Evolutionary conservation across 2,797 vertebrate species (phyloP).

Genomic region (Serranus cabrilla): DNA sequence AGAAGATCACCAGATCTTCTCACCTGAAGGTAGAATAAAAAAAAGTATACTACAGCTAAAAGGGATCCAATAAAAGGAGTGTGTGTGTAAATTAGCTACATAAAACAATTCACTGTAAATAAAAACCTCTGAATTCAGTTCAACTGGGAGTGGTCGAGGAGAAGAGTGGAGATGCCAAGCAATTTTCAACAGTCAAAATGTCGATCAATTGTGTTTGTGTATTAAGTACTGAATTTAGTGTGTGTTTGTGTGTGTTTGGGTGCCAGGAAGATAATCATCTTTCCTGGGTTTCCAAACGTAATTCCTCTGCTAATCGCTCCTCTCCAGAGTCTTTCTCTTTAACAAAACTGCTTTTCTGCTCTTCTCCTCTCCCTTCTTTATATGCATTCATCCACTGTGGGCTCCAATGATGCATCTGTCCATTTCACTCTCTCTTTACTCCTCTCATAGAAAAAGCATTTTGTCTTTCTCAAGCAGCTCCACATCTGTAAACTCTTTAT

Average conservation of each 20-base stretch:
- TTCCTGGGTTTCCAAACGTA: slow-evolving; percentile 40
- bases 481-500: slow-evolving; percentile 30
- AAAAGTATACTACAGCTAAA: slow-evolving; percentile 58
- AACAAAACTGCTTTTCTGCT: too few species aligned
- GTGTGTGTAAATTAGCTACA: slow-evolving; percentile 70
- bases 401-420: neutral
- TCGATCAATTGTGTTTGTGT: slow-evolving; percentile 19
- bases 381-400: slow-evolving; percentile 30
- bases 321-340: slow-evolving; percentile 18
- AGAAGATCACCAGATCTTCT: slow-evolving; percentile 50
- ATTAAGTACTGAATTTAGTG: slow-evolving; percentile 4
- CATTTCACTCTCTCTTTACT: neutral
- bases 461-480: slow-evolving; percentile 12
- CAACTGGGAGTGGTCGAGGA: slow-evolving; percentile 32
- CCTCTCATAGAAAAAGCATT: neutral
- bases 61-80: slow-evolving; percentile 48
- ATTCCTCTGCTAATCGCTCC: slow-evolving; percentile 30
- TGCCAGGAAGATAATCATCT: slow-evolving; percentile 45
- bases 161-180: slow-evolving; percentile 23
- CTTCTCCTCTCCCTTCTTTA: slow-evolving; percentile 23
- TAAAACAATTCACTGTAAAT: slow-evolving; percentile 68
- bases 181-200: slow-evolving; percentile 49
- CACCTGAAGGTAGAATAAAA: slow-evolving; percentile 72
- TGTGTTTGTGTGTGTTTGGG: slow-evolving; percentile 36
- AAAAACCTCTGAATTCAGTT: slow-evolving; percentile 47